phyloP scores from a whole-genome alignment of 2,113 vertebrate species.

The Progne subis region DNA sequence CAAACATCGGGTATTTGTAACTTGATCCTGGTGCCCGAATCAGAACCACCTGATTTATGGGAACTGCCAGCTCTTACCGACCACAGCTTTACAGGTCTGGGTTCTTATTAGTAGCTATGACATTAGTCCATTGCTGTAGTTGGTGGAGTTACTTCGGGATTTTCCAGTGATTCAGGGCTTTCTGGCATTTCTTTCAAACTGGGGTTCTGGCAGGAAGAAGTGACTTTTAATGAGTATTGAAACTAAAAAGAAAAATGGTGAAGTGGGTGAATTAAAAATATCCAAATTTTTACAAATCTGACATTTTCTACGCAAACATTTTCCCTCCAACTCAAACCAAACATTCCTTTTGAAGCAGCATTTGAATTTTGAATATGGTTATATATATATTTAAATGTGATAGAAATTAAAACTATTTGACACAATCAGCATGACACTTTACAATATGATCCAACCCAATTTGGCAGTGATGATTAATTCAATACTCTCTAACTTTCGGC shows the following conservation, averaged over 20 bases:
- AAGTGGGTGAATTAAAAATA: not conserved
- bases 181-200: not conserved
- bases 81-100: not conserved
- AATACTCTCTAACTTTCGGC: not conserved
- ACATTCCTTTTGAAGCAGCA: not conserved
- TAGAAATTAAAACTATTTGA: not conserved
- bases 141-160: not conserved
- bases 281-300: not conserved
- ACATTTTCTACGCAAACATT: not conserved
- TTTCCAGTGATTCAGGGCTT: not conserved
- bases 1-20: not conserved
- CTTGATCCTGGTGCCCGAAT: not conserved
- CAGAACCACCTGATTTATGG: not conserved
- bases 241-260: not conserved
- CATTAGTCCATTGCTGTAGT: not conserved
- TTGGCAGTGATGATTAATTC: not conserved
- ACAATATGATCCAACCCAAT: not conserved
- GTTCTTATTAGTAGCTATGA: not conserved
- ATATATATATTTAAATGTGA: not conserved
- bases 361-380: not conserved
- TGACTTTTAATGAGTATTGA: not conserved
- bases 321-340: not conserved
- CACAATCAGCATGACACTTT: not conserved
- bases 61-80: not conserved
- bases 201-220: not conserved